Conservation (phyloP, 2,113 vertebrate species). For the Saimiri boliviensis region DNA sequence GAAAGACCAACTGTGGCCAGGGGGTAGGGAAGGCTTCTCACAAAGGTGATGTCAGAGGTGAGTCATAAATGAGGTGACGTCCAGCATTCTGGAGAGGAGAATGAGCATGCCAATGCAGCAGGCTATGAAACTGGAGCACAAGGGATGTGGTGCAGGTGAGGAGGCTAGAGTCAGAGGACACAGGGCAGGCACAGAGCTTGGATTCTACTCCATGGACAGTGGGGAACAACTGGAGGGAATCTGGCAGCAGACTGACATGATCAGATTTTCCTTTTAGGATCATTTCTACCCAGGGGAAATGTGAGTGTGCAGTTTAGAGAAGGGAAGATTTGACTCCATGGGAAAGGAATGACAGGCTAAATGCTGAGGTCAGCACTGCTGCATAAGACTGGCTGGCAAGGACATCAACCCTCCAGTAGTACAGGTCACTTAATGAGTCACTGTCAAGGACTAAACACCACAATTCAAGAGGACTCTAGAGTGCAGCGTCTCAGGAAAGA, state of each 20-base stretch:
- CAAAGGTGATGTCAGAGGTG: background rate
- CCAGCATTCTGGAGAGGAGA: background rate
- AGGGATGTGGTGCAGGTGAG: too few relatives aligned
- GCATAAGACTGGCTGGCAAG: background rate
- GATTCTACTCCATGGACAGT: background rate
- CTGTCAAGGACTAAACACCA: background rate
- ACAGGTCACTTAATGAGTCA: background rate
- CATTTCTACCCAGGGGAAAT: background rate
- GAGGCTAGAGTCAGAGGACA: background rate
- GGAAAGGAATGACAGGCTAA: background rate
- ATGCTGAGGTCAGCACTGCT: background rate
- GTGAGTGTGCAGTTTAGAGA: background rate
- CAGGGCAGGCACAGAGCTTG: background rate
- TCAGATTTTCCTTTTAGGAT: background rate
- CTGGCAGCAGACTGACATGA: background rate
- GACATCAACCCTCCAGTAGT: background rate
- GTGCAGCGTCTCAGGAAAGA: background rate
- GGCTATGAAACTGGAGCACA: too few relatives aligned
- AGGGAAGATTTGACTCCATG: background rate
- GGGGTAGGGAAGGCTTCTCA: background rate
- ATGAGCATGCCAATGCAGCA: background rate
- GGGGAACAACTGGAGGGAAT: background rate
- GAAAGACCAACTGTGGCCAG: background rate
- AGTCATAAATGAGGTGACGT: background rate
- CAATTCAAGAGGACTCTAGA: background rate